Percentiles rank a stretch among this genome's conserved stretches.
These are phyloP conservation scores for Sarcoramphus papa DNA, from an alignment of 2,797 vertebrate species.

Conservation along the genomic window DNA sequence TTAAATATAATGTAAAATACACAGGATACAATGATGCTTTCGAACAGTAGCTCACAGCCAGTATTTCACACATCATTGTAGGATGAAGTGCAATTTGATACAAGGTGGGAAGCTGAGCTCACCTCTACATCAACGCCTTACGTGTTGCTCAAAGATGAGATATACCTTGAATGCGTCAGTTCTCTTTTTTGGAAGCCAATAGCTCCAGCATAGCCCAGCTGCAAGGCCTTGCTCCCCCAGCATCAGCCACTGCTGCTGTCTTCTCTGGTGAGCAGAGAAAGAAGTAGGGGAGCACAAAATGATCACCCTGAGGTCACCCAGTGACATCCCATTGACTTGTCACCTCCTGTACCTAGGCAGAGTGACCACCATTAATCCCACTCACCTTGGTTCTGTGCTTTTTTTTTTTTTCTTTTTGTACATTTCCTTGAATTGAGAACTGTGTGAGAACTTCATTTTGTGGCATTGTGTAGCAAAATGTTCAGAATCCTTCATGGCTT, in stretches of 20 bases:
- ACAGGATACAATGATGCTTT: not conserved
- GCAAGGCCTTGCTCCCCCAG: not conserved
- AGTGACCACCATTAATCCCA: not conserved
- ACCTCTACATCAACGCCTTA: not conserved
- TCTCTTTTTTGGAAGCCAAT: not conserved
- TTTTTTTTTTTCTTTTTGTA: not conserved
- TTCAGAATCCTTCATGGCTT: not conserved
- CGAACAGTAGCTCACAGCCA: not conserved
- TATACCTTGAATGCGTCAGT: rapidly evolving
- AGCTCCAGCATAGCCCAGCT: not conserved
- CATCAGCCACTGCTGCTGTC: not conserved
- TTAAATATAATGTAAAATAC: not conserved
- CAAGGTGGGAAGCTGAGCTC: not conserved
- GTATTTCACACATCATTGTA: not conserved
- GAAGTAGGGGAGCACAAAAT: not conserved
- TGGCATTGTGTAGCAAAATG: not conserved
- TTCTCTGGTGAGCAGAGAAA: not conserved
- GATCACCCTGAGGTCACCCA: not conserved
- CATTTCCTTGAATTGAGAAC: not conserved
- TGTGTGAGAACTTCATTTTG: not conserved
- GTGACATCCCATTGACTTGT: not conserved
- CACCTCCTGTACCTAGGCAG: not conserved
- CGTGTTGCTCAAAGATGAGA: not conserved
- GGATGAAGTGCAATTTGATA: not conserved
- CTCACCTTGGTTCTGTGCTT: not conserved